Conservation (phyloP, 2,113 vertebrate genomes). For the Herpetotheres cachinnans region DNA sequence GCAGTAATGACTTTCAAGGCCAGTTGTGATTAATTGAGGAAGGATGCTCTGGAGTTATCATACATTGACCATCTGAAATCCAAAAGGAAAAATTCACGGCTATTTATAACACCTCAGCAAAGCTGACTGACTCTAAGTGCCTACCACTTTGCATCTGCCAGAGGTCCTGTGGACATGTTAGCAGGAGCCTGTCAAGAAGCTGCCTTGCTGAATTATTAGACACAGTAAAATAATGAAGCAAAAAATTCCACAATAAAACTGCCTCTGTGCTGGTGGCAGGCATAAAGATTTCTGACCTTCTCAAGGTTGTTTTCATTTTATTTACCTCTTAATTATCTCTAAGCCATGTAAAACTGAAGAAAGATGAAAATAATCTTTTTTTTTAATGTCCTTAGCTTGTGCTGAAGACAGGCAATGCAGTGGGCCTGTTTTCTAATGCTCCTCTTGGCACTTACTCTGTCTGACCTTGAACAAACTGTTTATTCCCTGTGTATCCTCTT, state of each 20-base stretch:
- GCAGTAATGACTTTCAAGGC: background rate
- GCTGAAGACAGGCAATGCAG: background rate
- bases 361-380: background rate
- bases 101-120: background rate
- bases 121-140: background rate
- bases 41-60: background rate
- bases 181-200: background rate
- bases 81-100: background rate
- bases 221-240: background rate
- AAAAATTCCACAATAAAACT: background rate
- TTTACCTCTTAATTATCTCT: background rate
- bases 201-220: background rate
- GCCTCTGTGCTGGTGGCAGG: background rate
- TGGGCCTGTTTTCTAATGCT: background rate
- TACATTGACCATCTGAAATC: background rate
- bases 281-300: background rate
- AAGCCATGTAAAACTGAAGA: background rate
- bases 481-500: background rate
- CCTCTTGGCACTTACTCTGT: background rate
- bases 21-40: background rate
- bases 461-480: background rate
- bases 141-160: background rate
- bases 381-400: background rate
- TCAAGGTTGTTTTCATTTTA: background rate
- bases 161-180: background rate